These are phyloP conservation scores for Leistus spinibarbis DNA, from an alignment of 2,888 invertebrate genomes.

Conservation along the genomic window DNA sequence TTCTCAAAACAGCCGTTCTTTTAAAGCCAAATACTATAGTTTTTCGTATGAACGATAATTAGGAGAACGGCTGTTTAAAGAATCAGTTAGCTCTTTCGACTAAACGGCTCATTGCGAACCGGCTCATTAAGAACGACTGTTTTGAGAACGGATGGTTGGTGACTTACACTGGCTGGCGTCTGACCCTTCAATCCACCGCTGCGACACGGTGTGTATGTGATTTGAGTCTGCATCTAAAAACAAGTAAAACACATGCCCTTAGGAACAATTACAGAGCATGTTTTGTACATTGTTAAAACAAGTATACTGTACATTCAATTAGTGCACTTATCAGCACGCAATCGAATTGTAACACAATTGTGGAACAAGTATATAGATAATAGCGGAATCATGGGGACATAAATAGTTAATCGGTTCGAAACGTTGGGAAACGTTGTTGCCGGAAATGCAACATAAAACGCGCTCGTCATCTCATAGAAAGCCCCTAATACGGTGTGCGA, in stretches of 20 bases:
- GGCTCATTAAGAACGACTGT: background rate
- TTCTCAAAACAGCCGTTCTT: background rate
- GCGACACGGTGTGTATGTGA: background rate
- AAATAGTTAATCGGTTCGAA: background rate
- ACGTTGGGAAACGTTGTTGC: conserved; percentile 26
- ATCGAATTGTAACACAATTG: background rate
- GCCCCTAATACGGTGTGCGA: background rate
- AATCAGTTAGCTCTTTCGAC: background rate
- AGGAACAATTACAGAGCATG: background rate
- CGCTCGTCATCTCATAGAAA: background rate
- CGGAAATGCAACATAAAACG: conserved; percentile 34
- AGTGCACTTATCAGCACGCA: conserved; percentile 32
- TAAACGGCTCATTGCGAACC: background rate
- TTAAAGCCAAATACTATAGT: too few species aligned
- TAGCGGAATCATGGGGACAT: conserved; percentile 14
- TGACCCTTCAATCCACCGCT: background rate
- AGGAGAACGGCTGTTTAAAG: background rate
- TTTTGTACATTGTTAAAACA: background rate
- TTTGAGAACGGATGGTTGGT: background rate
- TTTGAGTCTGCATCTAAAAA: background rate
- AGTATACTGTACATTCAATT: conserved; percentile 28
- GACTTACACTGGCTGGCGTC: background rate
- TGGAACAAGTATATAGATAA: too few species aligned
- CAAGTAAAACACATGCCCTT: background rate
- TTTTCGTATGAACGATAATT: background rate